Evolutionary conservation across 2,888 invertebrate species (phyloP).

Genomic region (Morinoia aosen): DNA sequence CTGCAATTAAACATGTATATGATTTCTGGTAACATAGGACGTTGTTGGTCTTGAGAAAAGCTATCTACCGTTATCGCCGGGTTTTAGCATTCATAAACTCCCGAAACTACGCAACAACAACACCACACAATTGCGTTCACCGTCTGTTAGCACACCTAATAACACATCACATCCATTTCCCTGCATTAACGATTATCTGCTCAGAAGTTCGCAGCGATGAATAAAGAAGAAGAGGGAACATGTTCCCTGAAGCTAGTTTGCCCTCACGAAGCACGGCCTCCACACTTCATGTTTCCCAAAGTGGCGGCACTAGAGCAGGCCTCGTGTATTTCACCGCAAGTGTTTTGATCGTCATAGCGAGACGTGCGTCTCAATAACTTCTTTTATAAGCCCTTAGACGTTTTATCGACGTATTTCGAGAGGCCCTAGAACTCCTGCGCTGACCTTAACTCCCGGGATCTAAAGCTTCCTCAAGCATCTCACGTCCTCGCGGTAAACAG

Average conservation of each 20-base stretch:
- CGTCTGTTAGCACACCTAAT: no score
- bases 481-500: slow-evolving; percentile 51
- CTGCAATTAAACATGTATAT: no score
- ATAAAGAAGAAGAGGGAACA: background rate
- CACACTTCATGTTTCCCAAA: background rate
- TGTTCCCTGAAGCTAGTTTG: background rate
- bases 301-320: background rate
- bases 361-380: slow-evolving; percentile 39
- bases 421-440: background rate
- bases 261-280: background rate
- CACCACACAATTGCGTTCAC: background rate
- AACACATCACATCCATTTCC: background rate
- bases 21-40: no score
- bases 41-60: no score
- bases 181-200: background rate
- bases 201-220: background rate
- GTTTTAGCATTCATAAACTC: background rate
- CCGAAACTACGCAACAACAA: background rate
- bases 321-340: slow-evolving; percentile 35
- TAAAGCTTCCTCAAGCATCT: slow-evolving; percentile 41
- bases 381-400: slow-evolving; percentile 40
- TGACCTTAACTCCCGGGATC: slow-evolving; percentile 44
- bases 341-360: slow-evolving; percentile 29
- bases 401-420: slow-evolving; percentile 51
- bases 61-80: no score